These are phyloP conservation scores for Stomorhina lunata DNA, from an alignment of 2,888 invertebrate species.

Conservation along the genomic window DNA sequence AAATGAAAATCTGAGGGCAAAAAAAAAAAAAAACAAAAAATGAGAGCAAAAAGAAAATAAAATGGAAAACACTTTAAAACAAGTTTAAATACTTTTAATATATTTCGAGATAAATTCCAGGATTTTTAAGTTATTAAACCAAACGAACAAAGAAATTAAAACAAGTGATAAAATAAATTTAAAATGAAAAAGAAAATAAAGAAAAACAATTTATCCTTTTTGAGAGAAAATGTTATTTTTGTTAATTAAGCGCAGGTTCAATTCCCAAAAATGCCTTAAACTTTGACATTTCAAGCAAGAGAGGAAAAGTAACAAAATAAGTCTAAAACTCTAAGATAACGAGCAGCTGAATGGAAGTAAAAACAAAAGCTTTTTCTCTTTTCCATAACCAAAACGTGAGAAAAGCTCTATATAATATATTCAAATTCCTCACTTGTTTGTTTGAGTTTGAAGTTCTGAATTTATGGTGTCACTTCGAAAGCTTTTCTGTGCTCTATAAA, in stretches of 20 bases:
- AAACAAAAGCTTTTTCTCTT: slow-evolving; percentile 1
- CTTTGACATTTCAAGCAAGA: slow-evolving; percentile 44
- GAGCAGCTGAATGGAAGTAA: slow-evolving; percentile 54
- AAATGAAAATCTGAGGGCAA: slow-evolving; percentile 26
- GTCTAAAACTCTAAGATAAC: neutral
- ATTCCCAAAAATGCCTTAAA: neutral
- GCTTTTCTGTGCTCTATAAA: slow-evolving; percentile 34
- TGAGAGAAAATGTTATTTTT: neutral
- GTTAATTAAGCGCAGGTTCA: neutral
- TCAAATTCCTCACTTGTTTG: neutral
- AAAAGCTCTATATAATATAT: slow-evolving; percentile 3
- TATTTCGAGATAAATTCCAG: slow-evolving; percentile 15
- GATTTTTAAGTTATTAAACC: slow-evolving; percentile 26
- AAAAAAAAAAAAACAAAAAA: neutral
- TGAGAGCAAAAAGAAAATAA: neutral
- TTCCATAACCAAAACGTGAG: neutral
- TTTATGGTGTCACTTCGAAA: slow-evolving; percentile 37
- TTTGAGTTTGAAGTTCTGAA: slow-evolving; percentile 16
- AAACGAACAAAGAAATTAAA: slow-evolving; percentile 1
- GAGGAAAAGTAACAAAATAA: neutral
- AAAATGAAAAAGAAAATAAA: neutral
- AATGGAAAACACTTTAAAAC: slow-evolving; percentile 21
- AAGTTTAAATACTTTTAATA: slow-evolving; percentile 49
- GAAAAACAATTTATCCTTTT: neutral
- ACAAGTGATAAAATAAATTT: neutral